Evolutionary conservation across 2,113 vertebrate species (phyloP), one percentile per base, ranked within the genome.

Genomic region (Dipodomys merriami): DNA sequence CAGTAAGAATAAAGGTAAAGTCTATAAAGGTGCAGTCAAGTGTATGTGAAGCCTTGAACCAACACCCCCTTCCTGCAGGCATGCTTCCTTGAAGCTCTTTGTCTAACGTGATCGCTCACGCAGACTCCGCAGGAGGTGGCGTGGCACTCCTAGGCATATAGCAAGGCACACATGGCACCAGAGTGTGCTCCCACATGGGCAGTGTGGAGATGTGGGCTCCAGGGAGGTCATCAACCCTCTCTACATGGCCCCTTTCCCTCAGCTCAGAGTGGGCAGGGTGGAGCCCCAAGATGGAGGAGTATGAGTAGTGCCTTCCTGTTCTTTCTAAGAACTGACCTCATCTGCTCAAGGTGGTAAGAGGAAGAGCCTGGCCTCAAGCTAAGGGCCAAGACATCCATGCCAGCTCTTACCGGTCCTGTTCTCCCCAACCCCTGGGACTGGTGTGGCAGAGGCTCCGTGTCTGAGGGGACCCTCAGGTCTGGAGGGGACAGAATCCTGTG

Each of bases 171-270:
- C 1, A 1, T 9, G 35, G 82, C 60, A 8, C 29, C 35, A 33
- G 8, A 19, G 25, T 2, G 25, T 2, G 20, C 86, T 46, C 35
- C n/a, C 46, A 4, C 0, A 2, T 3, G 46, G 15, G 39, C 1
- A 2, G 5, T 35, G 3, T 7, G 29, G 23, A 33, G 10, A 27
- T n/a, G 46, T 53, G 7, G 67, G 29, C 67, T 68, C 27, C 67
- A 9, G 68, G 13, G 2, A 18, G 33, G 27, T n/a, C 33, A 20
- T 33, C 27, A 16, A 64, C 44, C 67, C 22, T 33, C n/a, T n/a
- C n/a, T n/a, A n/a, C n/a, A n/a, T n/a, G 23, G 35, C 12, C 1
- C 10, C 44, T 29, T 49, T 46, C 57, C 62, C 57, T 3, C 9
- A 16, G n/a, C 29, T 39, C 10, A 18, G 67, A 57, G 22, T 4